Percentiles rank a stretch among this genome's conserved stretches.
phyloP scores from a whole-genome alignment of 2,797 vertebrate genomes.

The Arrhamphus sclerolepis region DNA sequence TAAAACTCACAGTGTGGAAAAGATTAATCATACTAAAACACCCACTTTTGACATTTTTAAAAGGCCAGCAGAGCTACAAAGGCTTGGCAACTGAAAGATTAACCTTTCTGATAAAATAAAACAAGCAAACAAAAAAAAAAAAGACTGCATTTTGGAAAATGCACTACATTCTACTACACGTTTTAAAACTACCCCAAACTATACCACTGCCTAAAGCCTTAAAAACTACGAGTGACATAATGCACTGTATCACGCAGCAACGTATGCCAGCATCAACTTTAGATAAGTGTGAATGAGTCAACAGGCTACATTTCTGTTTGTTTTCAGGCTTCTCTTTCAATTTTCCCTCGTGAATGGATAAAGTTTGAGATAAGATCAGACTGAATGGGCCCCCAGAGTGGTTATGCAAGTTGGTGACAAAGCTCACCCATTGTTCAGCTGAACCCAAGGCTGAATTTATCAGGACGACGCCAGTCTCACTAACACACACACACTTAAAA shows the following conservation, averaged over 20 bases:
- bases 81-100: too few species aligned
- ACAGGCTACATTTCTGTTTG: constrained; percentile 44
- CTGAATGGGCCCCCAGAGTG: constrained; percentile 42
- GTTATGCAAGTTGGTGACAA: constrained; percentile 71
- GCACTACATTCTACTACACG: too few species aligned
- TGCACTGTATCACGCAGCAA: constrained; percentile 5
- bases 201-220: background rate
- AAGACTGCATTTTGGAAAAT: too few species aligned
- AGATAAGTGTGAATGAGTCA: constrained; percentile 37
- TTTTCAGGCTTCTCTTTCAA: constrained; percentile 38
- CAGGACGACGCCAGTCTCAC: constrained; percentile 40
- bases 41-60: too few species aligned
- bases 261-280: background rate
- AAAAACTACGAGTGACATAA: constrained; percentile 12
- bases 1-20: too few species aligned
- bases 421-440: constrained; percentile 63
- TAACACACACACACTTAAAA: too few species aligned
- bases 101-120: too few species aligned
- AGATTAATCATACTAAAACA: too few species aligned
- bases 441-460: constrained; percentile 49
- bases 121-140: too few species aligned
- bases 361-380: constrained; percentile 55
- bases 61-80: too few species aligned
- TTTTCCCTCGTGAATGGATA: constrained; percentile 45
- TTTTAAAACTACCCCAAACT: too few species aligned